Evolutionary conservation across 2,888 invertebrate genomes (phyloP), one percentile per base, ranked within the genome.

Genomic region (Galerucella calmariensis): DNA sequence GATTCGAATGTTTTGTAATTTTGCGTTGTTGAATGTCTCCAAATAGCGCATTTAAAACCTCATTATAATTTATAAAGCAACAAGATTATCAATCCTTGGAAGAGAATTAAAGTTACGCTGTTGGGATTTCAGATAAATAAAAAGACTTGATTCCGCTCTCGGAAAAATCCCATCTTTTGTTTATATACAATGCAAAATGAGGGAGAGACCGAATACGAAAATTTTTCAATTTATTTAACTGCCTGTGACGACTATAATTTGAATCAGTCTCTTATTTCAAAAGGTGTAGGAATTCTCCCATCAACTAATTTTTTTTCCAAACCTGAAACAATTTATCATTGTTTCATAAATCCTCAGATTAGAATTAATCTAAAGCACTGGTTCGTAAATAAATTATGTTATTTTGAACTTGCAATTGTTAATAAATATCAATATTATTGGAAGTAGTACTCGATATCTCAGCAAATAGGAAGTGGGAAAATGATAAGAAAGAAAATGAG

Each of bases 121-220:
- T 41, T 35, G 62, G 62, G 27, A 41, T 35, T 68, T 14, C 16
- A 10, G 20, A 6, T 20, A 10, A 58, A 53, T 59, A 59, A 46
- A 59, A 59, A 41, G 59, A 68, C 20, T 59, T 53, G 59, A 51
- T 69, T 48, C 58, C n/a, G 48, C n/a, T 67, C n/a, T 59, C 59
- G 8, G 46, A 10, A n/a, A 61, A 69, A 62, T 69, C 44, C 59
- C 58, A 20, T 41, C 16, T 68, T 68, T 69, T 69, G 59, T 68
- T 59, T 68, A 68, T 59, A 68, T 58, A 68, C 68, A 68, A 59
- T 68, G 58, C 44, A 67, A 67, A 67, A 59, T 14, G 16, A 56
- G 56, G n/a, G 41, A n/a, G 56, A 68, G 11, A 24, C 16, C 14
- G 16, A 59, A 59, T 44, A 11, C 63, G 63, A 68, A 59, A 59